Base-by-base conservation (phyloP, 2,113 vertebrate species). In the Okapia johnstoni region DNA sequence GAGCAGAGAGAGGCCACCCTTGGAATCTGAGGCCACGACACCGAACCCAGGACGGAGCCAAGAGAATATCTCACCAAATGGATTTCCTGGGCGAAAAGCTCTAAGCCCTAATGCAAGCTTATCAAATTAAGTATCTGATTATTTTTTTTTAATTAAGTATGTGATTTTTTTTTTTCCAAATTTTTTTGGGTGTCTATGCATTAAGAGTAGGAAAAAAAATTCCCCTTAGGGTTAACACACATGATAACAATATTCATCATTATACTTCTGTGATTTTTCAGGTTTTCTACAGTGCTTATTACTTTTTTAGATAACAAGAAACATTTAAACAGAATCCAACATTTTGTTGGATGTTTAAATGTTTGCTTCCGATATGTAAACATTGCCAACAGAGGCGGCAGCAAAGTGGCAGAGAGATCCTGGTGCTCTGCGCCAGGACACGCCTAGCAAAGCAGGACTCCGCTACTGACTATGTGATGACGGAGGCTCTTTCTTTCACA, bases 401-500 rank as follows among this genome's bases (percentile, higher is more conserved):
- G 93, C 6, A 33, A 28, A 73, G 55, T 17, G 43, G 21, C 8
- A 55, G 26, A 9, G 40, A n/a, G 48, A 8, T 9, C 4, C 19
- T 0, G 2, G 4, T 2, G 10, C 63, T 81, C 87, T 17, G 40
- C 46, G 73, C 54, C 52, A 4, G 11, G 66, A 40, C 61, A 19
- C 0, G 19, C 15, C 60, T 9, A 30, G 79, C 33, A 30, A 36
- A n/a, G 40, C 16, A 16, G 46, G 87, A 8, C 30, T n/a, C 25
- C 36, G 97, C 92, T 96, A 99, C 98, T 99, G 97, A 99, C 99
- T 98, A 99, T 99, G 99, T 99, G 99, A 96, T 99, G 99, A 14
- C 99, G 99, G 5, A 99, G 99, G 92, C 99, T 99, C 98, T 99
- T 99, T 86, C 99, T 99, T 98, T 99, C 99, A 4, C 99, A 99